Base-by-base conservation (phyloP, 2,888 invertebrate species). In the Perizoma flavofasciatum region DNA sequence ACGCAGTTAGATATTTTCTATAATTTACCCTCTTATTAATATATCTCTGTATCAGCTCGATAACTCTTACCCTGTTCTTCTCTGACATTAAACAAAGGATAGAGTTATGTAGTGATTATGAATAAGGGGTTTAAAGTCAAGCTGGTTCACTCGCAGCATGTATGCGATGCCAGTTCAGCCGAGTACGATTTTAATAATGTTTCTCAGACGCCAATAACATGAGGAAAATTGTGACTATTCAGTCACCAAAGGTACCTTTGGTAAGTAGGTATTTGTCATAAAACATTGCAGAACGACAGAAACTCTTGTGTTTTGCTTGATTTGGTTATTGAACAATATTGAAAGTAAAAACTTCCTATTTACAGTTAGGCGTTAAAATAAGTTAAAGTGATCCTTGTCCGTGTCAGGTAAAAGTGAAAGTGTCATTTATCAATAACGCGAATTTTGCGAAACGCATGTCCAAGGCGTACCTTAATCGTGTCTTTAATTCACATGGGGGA, bases 381-480 rank as follows among this genome's bases (percentile, higher is more conserved):
- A 65, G 47, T 66, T 63, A n/a, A n/a, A 63, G 61, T 56, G 43
- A 50, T 64, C 62, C 67, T 63, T 59, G 49, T 62, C 61, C 64
- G 58, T 63, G 52, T 57, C 65, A 49, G 58, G 69, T 66, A 62
- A 61, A 71, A 73, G 74, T 65, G 77, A 81, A 80, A 77, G 75
- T 74, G 56, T 54, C 44, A 67, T 73, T 70, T 68, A 71, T 65
- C 71, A 73, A 72, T 72, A 67, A 53, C 54, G 61, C 60, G 59
- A 52, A 61, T 61, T 67, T 77, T 76, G 74, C 74, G 75, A 78
- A 77, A 81, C 73, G 70, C 64, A 69, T 71, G 73, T 67, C 70
- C 72, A 73, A 72, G 73, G 73, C 67, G 66, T 72, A 74, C 73
- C 67, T 72, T 78, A 75, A 78, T 77, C 72, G 70, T 74, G 72